These are phyloP conservation scores for Nixonia krombeini DNA, from an alignment of 1,140 invertebrate species.

Conservation along the genomic window DNA sequence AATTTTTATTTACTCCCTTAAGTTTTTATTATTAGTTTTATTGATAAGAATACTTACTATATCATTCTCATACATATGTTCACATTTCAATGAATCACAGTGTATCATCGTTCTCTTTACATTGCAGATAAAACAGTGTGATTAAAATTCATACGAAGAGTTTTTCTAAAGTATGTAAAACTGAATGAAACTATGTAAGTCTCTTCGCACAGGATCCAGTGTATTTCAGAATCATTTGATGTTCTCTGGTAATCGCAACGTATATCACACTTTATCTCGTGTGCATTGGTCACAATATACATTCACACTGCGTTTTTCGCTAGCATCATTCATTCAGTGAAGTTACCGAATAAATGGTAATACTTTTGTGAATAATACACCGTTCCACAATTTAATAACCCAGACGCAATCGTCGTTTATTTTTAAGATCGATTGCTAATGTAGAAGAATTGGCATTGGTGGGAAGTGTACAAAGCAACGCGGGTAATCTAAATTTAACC, in stretches of 20 bases:
- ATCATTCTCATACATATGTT: too few species aligned
- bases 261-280: slow-evolving; percentile 37
- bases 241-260: neutral
- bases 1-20: too few species aligned
- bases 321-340: neutral
- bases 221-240: neutral
- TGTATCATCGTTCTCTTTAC: too few species aligned
- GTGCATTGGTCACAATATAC: slow-evolving; percentile 29
- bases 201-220: too few species aligned
- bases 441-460: slow-evolving; percentile 12
- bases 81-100: too few species aligned
- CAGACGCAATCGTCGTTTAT: too few species aligned
- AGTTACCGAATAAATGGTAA: slow-evolving; percentile 21
- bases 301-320: slow-evolving; percentile 36
- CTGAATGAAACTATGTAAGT: too few species aligned
- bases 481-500: slow-evolving; percentile 54
- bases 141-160: too few species aligned
- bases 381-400: slow-evolving; percentile 50
- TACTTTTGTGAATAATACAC: slow-evolving; percentile 39
- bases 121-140: too few species aligned
- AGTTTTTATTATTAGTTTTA: too few species aligned
- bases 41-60: too few species aligned
- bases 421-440: neutral
- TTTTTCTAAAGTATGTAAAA: too few species aligned
- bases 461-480: slow-evolving; percentile 28